phyloP scores from a whole-genome alignment of 1,140 invertebrate species.

The Ectropis grisescens region DNA sequence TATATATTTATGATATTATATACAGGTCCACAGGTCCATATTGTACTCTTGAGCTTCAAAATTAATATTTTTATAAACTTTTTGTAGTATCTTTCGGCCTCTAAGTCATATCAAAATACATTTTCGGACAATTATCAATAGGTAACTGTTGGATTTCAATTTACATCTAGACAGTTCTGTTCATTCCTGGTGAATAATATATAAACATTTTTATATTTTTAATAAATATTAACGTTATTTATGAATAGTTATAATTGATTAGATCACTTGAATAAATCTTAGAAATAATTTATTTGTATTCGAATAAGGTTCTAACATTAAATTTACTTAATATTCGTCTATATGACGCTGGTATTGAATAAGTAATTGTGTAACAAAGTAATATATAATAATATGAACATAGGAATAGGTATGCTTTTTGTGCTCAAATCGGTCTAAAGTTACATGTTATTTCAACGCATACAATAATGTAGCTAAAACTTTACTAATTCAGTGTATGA shows the following conservation, averaged over 20 bases:
- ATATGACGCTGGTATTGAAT: slow-evolving; percentile 53
- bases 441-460: slow-evolving; percentile 13
- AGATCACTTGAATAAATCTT: slow-evolving; percentile 31
- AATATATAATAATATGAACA: too few relatives aligned
- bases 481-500: slow-evolving; percentile 16
- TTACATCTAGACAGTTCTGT: slow-evolving; percentile 12
- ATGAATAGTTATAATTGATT: slow-evolving; percentile 17
- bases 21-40: slow-evolving; percentile 44
- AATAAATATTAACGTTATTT: slow-evolving; percentile 23
- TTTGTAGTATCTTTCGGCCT: slow-evolving; percentile 46
- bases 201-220: slow-evolving; percentile 20
- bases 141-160: slow-evolving; percentile 10
- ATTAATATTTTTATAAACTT: slow-evolving; percentile 65
- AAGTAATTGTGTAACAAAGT: slow-evolving; percentile 19
- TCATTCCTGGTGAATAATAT: slow-evolving; percentile 20
- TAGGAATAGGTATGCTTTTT: slow-evolving; percentile 64
- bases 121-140: slow-evolving; percentile 32
- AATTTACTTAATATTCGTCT: slow-evolving; percentile 54
- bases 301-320: slow-evolving; percentile 44
- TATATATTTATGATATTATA: slow-evolving; percentile 12
- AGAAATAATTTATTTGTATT: slow-evolving; percentile 43
- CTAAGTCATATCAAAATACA: slow-evolving; percentile 52
- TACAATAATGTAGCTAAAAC: slow-evolving; percentile 11
- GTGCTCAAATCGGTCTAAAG: slow-evolving; percentile 66
- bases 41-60: slow-evolving; percentile 62